These are phyloP conservation scores for Bolinopsis microptera DNA, from an alignment of 37 sponge, comb jelly and placozoan genomes.

Conservation along the genomic window DNA sequence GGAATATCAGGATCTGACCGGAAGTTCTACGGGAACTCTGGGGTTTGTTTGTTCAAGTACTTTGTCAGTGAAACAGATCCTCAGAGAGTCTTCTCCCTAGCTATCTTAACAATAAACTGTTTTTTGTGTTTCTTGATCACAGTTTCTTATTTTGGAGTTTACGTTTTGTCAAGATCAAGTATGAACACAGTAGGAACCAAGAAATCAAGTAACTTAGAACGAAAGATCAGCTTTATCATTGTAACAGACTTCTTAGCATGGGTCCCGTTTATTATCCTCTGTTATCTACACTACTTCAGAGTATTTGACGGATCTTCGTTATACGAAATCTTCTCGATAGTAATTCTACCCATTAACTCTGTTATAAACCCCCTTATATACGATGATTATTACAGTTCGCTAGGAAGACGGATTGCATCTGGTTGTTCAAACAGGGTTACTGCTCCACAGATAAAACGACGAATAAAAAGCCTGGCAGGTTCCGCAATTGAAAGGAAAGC, in stretches of 20 bases:
- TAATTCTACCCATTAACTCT: constrained; percentile 6
- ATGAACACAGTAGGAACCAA: too few species aligned
- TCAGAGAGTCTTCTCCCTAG: neutral
- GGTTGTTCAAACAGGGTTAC: too few species aligned
- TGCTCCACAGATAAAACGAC: too few species aligned
- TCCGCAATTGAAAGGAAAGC: too few species aligned
- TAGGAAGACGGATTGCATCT: neutral
- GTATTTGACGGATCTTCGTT: neutral
- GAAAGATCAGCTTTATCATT: constrained; percentile 19
- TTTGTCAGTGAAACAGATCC: neutral
- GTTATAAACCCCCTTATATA: constrained; percentile 22
- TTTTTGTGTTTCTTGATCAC: neutral
- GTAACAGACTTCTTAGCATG: neutral
- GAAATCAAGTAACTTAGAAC: neutral
- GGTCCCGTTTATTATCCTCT: neutral
- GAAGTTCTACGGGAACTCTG: neutral
- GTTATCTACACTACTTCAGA: neutral
- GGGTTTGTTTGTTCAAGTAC: constrained; percentile 32
- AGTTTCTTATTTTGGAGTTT: neutral
- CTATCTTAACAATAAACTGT: neutral
- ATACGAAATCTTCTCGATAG: constrained; percentile 3
- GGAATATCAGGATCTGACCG: neutral
- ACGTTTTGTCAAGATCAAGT: neutral
- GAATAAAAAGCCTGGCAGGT: too few species aligned
- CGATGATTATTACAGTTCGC: neutral